phyloP scores from a whole-genome alignment of 2,797 vertebrate genomes.

The Ataeniobius toweri region DNA sequence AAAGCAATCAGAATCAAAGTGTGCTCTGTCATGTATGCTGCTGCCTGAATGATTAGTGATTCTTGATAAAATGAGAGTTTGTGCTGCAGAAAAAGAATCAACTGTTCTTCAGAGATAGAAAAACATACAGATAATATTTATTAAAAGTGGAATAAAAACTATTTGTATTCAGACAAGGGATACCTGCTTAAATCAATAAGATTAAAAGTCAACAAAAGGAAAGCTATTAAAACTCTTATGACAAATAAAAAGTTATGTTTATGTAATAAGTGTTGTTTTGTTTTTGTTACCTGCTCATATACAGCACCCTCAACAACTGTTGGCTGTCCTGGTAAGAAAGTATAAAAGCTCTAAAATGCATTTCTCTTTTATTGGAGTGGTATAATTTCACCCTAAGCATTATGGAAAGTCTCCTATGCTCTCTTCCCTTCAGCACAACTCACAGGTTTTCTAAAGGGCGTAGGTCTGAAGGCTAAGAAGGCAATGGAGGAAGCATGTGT shows the following conservation, averaged over 20 bases:
- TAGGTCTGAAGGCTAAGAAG: background rate
- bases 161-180: background rate
- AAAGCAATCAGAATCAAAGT: background rate
- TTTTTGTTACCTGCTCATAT: background rate
- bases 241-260: background rate
- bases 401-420: background rate
- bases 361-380: background rate
- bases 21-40: background rate
- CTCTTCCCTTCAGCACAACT: background rate
- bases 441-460: no score
- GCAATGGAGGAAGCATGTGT: no score
- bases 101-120: background rate
- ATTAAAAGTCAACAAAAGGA: background rate
- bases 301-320: no score
- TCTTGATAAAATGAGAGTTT: background rate
- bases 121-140: background rate
- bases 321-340: no score
- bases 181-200: background rate
- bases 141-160: background rate
- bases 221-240: background rate
- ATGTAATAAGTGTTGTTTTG: background rate
- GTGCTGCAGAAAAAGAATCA: background rate
- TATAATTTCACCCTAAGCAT: background rate
- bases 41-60: background rate
- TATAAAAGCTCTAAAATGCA: background rate